phyloP scores from a whole-genome alignment of 2,797 vertebrate genomes.

The Tamandua tetradactyla region DNA sequence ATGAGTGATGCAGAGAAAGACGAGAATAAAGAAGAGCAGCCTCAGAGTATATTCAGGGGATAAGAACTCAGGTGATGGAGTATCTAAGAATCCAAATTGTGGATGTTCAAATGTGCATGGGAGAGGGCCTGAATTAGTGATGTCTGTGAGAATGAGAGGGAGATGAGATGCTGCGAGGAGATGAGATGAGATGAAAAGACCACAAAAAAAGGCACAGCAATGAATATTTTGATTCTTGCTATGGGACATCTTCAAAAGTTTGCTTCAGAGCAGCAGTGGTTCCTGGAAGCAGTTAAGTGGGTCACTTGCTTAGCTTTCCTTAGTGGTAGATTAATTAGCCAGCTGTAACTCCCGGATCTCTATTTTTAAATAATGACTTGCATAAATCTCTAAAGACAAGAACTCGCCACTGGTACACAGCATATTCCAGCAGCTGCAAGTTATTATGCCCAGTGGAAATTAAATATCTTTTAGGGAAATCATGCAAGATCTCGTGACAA shows the following conservation, averaged over 20 bases:
- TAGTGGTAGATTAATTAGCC: slow-evolving; percentile 84
- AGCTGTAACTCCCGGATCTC: slow-evolving; percentile 83
- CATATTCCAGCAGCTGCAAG: slow-evolving; percentile 77
- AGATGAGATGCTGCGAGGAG: no score
- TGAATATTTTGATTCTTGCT: neutral
- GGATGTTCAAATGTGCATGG: neutral
- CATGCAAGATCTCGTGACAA: slow-evolving; percentile 75
- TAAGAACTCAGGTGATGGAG: neutral
- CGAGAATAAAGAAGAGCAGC: neutral
- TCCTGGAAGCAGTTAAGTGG: slow-evolving; percentile 79
- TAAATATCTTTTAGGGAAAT: slow-evolving; percentile 81
- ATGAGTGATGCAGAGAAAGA: neutral
- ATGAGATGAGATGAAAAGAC: neutral
- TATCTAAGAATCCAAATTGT: neutral
- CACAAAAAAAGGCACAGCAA: neutral
- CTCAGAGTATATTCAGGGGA: neutral
- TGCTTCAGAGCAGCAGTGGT: slow-evolving; percentile 55
- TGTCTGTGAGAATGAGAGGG: neutral
- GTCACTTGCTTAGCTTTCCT: slow-evolving; percentile 80
- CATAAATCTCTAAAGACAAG: slow-evolving; percentile 83
- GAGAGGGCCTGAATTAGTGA: neutral
- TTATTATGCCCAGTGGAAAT: slow-evolving; percentile 83
- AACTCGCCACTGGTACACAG: slow-evolving; percentile 79
- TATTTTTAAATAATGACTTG: slow-evolving; percentile 84
- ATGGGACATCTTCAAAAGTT: slow-evolving; percentile 54